Percentiles rank a stretch among this genome's conserved stretches.
phyloP scores from a whole-genome alignment of 64 coral and sea anemone genomes.

The Stylophora pistillata region DNA sequence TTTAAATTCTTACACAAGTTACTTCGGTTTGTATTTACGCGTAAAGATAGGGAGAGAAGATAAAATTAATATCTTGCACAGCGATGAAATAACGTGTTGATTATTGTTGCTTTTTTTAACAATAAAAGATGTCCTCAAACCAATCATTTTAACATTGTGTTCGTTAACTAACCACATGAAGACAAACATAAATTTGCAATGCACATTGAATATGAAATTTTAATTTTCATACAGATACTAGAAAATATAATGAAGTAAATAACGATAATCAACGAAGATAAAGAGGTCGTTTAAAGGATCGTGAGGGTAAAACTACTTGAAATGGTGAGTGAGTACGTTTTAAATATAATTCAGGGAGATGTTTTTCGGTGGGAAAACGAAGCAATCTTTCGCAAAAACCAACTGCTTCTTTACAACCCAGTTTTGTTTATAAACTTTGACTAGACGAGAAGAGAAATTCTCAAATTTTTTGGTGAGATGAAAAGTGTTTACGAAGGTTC shows the following conservation, averaged over 20 bases:
- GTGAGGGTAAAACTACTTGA: not conserved
- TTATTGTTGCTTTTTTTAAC: not conserved
- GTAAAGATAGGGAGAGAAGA: not conserved
- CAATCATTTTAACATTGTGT: slow-evolving; percentile 13
- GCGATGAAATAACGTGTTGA: not conserved
- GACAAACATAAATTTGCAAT: not conserved
- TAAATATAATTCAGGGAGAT: not conserved
- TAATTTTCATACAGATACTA: not conserved
- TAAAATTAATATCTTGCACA: not conserved
- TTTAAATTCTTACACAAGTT: not conserved
- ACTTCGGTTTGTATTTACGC: not conserved
- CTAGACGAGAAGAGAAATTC: not conserved
- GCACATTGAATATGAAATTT: slow-evolving; percentile 6
- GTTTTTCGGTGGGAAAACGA: too few relatives aligned
- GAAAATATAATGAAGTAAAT: slow-evolving; percentile 14
- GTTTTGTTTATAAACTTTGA: too few relatives aligned
- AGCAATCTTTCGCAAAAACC: too few relatives aligned
- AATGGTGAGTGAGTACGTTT: not conserved
- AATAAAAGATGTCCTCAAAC: not conserved
- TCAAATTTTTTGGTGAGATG: not conserved
- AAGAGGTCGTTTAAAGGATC: not conserved
- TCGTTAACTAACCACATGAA: not conserved
- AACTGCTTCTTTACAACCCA: too few relatives aligned
- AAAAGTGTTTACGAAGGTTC: not conserved
- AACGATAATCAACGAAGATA: not conserved